These are phyloP conservation scores for Anguilla obscura DNA, from an alignment of 2,797 vertebrate species.

Conservation along the genomic window DNA sequence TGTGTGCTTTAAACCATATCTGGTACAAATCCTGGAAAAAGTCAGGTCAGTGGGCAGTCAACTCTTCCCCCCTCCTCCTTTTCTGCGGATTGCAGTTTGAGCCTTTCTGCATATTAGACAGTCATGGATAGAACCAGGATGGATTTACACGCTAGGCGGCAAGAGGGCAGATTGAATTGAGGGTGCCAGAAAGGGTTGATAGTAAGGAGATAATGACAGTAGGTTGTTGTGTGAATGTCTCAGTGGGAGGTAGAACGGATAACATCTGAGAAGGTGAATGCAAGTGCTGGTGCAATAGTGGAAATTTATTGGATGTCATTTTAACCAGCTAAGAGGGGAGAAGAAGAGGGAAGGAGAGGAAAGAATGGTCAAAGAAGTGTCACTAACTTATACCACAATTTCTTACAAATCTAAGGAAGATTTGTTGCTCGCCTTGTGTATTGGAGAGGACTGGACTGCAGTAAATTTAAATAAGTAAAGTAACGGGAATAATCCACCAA, in stretches of 20 bases:
- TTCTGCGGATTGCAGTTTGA: background rate
- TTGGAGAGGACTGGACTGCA: no score
- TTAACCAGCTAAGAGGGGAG: no score
- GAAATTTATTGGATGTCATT: no score
- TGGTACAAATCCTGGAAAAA: background rate
- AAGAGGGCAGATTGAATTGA: background rate
- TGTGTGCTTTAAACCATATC: no score
- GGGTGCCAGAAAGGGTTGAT: background rate
- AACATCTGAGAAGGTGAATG: no score
- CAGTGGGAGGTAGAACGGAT: no score
- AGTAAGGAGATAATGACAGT: background rate
- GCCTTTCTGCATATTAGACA: background rate
- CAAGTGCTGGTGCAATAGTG: no score
- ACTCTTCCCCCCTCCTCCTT: background rate
- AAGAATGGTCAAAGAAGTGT: background rate
- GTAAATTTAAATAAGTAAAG: background rate
- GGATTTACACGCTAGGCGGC: background rate
- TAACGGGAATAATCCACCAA: background rate
- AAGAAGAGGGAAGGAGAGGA: background rate
- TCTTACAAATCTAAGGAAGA: background rate
- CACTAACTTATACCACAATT: background rate
- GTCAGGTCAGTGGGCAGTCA: background rate
- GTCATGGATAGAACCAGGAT: background rate
- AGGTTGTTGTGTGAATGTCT: no score
- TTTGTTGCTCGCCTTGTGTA: no score